phyloP scores from a whole-genome alignment of 2,797 vertebrate genomes.

The Mycteria americana region DNA sequence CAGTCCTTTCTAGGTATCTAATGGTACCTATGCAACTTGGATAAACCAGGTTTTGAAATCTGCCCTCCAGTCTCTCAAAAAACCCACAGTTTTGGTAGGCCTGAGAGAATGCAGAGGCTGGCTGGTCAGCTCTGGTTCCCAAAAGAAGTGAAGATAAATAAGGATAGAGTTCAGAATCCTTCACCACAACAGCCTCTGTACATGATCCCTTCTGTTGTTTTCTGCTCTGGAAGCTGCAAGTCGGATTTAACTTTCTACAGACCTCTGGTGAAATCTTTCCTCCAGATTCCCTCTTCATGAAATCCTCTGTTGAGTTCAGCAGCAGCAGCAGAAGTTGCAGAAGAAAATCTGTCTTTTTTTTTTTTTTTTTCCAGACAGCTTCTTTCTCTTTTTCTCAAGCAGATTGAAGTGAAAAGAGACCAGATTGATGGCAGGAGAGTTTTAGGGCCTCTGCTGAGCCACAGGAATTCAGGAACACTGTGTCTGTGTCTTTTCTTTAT shows the following conservation, averaged over 20 bases:
- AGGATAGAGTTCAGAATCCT: not conserved
- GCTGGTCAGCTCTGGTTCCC: not conserved
- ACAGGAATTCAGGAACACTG: not conserved
- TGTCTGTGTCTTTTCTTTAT: not conserved
- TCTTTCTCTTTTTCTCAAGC: not conserved
- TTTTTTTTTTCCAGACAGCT: not conserved
- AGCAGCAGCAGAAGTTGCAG: not conserved
- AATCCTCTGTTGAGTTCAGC: not conserved
- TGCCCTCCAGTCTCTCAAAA: not conserved
- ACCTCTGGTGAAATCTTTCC: not conserved
- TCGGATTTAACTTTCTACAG: not conserved
- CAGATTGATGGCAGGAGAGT: not conserved
- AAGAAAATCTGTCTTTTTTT: not conserved
- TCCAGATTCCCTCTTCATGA: not conserved
- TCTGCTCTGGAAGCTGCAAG: not conserved
- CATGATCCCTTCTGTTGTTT: not conserved
- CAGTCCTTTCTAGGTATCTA: not conserved
- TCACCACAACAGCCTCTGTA: not conserved
- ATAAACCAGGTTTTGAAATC: not conserved
- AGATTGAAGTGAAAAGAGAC: not conserved
- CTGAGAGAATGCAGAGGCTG: not conserved
- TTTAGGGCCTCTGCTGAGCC: not conserved
- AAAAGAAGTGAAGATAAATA: not conserved
- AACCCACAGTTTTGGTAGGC: accelerated
- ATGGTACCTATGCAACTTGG: not conserved